Percentiles rank a stretch among this genome's conserved stretches.
Evolutionary conservation across 1,140 invertebrate genomes (phyloP).

Genomic region (Neodiprion virginianus): DNA sequence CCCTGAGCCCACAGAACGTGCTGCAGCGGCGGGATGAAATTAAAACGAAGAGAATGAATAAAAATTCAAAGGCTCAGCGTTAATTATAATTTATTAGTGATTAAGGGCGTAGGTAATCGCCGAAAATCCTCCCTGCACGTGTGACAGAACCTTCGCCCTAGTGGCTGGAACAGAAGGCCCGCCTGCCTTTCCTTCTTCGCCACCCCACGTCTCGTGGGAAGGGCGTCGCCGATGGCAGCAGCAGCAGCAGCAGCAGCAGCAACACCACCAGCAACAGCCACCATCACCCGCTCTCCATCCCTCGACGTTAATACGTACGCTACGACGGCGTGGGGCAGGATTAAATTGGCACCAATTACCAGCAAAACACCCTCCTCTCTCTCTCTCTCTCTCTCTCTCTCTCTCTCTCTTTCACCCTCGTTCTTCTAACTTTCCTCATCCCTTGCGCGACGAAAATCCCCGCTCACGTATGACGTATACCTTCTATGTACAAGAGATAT

Average conservation of each 20-base stretch:
- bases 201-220: slow-evolving; percentile 1
- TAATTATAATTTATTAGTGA: too few species aligned
- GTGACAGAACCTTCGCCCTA: neutral
- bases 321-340: slow-evolving; percentile 58
- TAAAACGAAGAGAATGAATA: too few species aligned
- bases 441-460: slow-evolving; percentile 22
- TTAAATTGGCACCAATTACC: slow-evolving; percentile 77
- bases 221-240: neutral
- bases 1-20: too few species aligned
- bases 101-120: too few species aligned
- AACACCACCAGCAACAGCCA: slow-evolving; percentile 21
- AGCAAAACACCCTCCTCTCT: slow-evolving; percentile 68
- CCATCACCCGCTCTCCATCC: slow-evolving; percentile 28
- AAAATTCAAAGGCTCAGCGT: too few species aligned
- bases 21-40: too few species aligned
- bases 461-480: neutral
- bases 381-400: slow-evolving; percentile 51
- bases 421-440: slow-evolving; percentile 16
- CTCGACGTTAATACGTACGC: slow-evolving; percentile 54
- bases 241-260: neutral
- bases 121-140: neutral
- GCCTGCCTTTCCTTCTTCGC: too few species aligned
- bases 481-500: neutral
- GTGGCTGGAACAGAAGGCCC: slow-evolving; percentile 5
- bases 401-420: slow-evolving; percentile 20